Conservation (phyloP, 2,797 vertebrate species). For the Neoniphon sammara region DNA sequence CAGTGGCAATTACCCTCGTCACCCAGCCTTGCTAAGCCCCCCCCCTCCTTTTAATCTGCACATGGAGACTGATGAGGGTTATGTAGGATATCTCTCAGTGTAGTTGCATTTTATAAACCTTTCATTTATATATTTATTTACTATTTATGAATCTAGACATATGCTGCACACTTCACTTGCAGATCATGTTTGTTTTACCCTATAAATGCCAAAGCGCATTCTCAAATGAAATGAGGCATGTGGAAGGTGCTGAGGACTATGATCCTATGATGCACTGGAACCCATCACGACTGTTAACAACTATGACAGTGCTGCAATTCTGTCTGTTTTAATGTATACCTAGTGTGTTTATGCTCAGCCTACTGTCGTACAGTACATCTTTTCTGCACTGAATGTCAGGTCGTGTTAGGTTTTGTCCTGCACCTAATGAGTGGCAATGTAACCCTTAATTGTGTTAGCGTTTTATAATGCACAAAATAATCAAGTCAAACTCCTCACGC, state of each 20-base stretch:
- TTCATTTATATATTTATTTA: no score
- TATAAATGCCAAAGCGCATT: background rate
- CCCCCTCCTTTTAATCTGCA: constrained; percentile 18
- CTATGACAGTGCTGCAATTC: no score
- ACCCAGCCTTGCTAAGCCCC: background rate
- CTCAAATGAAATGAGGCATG: background rate
- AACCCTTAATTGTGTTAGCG: background rate
- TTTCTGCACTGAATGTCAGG: background rate
- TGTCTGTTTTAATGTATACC: no score
- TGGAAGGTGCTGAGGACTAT: background rate
- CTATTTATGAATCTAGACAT: no score
- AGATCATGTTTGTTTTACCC: background rate
- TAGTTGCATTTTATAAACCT: constrained; percentile 4
- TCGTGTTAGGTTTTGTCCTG: background rate
- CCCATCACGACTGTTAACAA: no score
- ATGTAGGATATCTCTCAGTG: constrained; percentile 28
- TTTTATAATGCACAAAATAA: background rate
- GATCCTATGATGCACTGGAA: background rate
- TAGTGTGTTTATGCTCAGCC: no score
- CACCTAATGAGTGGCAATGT: background rate
- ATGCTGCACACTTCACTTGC: no score
- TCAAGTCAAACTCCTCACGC: no score
- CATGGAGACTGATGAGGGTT: constrained; percentile 30
- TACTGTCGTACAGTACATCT: no score
- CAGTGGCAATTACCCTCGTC: constrained; percentile 38